Conservation (phyloP, 2,888 invertebrate species). For the Hirudinaria manillensis region DNA sequence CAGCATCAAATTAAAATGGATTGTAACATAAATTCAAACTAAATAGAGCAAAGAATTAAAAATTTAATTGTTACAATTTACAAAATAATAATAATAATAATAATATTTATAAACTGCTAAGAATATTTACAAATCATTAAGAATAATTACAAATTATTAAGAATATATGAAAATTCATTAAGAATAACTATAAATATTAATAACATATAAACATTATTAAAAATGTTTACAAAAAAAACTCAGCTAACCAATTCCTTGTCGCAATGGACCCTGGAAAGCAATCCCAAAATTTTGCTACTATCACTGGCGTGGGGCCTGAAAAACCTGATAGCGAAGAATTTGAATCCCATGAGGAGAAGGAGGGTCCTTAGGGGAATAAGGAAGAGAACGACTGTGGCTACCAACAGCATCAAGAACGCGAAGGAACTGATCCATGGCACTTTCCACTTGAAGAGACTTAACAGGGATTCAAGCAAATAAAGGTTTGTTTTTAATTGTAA, state of each 20-base stretch:
- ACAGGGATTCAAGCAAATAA: conserved; percentile 48
- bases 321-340: conserved; percentile 89
- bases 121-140: too few relatives aligned
- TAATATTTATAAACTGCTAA: too few relatives aligned
- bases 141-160: too few relatives aligned
- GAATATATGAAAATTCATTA: too few relatives aligned
- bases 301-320: conserved; percentile 87
- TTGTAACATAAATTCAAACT: too few relatives aligned
- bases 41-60: too few relatives aligned
- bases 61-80: too few relatives aligned
- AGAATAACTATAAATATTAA: too few relatives aligned
- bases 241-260: conserved; percentile 75
- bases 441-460: conserved; percentile 89
- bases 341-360: conserved; percentile 85
- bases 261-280: conserved; percentile 86
- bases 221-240: too few relatives aligned
- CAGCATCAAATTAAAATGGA: too few relatives aligned
- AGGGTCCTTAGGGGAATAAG: conserved; percentile 80
- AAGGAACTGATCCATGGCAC: conserved; percentile 91
- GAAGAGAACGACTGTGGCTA: conserved; percentile 74
- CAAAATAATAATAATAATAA: too few relatives aligned
- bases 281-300: conserved; percentile 92
- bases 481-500: neutral
- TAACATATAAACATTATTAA: too few relatives aligned
- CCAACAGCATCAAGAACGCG: conserved; percentile 71